Evolutionary conservation across 2,888 invertebrate species (phyloP), one percentile per base, ranked within the genome.

Genomic region (Hypena proboscidalis): DNA sequence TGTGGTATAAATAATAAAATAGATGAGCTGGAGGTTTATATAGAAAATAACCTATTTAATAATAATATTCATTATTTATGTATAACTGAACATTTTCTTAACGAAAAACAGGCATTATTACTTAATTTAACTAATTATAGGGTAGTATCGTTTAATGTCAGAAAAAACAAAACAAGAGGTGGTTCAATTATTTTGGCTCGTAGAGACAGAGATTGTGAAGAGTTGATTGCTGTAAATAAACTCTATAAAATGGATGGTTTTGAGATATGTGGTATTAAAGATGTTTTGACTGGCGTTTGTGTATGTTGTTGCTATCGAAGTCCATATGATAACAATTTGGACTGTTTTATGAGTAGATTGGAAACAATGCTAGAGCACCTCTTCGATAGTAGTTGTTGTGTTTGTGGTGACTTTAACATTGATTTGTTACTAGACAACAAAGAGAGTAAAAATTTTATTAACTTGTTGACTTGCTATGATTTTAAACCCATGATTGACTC

Each of bases 231-330:
- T 7, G 21, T 6, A 5, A 21, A 21, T 7, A 21, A 21, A 6
- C 7, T 21, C 2, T 21, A 21, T 21, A 21, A 21, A 3, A 21
- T 21, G 3, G 21, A 21, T 3, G 7, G 21, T 21, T 21, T 21
- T 22, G 22, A 22, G 22, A n/a, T 22, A 22, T 22, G 22, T 22
- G 22, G 22, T 22, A n/a, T 22, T 22, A 22, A n/a, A n/a, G 22
- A 22, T n/a, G n/a, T n/a, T 7, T 2, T 7, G n/a, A 4, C 22
- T 4, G 22, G 22, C n/a, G n/a, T 22, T 6, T 22, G n/a, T 22
- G 7, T 22, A 7, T 22, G 4, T 6, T 22, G 22, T 22, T 22
- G 22, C 7, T 22, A 22, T n/a, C 3, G 22, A 7, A n/a, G 22
- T n/a, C 22, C 22, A 2, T 22, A 22, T 22, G n/a, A 22, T 4